Evolutionary conservation across 2,797 vertebrate genomes (phyloP), one percentile per base, ranked within the genome.

Genomic region (Schizothorax lantsangensis): DNA sequence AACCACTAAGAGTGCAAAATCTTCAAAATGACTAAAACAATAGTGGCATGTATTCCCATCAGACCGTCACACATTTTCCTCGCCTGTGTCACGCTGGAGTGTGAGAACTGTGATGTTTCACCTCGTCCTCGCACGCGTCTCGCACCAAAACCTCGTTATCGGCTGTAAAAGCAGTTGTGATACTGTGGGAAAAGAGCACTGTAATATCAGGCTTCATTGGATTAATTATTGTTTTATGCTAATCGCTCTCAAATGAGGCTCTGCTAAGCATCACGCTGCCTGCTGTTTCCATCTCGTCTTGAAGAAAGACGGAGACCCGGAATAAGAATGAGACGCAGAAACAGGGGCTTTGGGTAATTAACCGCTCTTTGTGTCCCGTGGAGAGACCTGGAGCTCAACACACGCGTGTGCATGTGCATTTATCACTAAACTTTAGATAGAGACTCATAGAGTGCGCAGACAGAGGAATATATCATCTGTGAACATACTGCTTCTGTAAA

Each of bases 271-370:
- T 85, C 89, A 86, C 84, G 87, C 87, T 92, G 90, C 90, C 92
- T 91, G 90, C 90, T 90, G 88, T 85, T 88, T 88, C 1, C 75
- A 89, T 84, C 83, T 57, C 33, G 15, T 64, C 17, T 57, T 15
- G 15, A 6, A 69, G 19, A 73, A 87, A 83, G 83, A 84, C 87
- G 0, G 33, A 83, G 47, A 36, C 8, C 3, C 30, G 0, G 15
- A 17, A 68, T 68, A 33, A 36, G 83, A 92, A 94, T 92, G 84
- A 90, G 86, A 54, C 80, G 84, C 90, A 89, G 88, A 88, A 80
- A 83, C 49, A 68, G 88, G 87, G 92, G 89, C 90, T 91, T 89
- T 90, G 91, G 92, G 91, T 93, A 92, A 93, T 93, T 93, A 91
- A 89, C 5, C 17, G 68, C 77, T 87, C 84, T 84, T 88, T 88